These are phyloP conservation scores for Silurus asotus DNA, from an alignment of 2,113 vertebrate genomes.

Conservation along the genomic window DNA sequence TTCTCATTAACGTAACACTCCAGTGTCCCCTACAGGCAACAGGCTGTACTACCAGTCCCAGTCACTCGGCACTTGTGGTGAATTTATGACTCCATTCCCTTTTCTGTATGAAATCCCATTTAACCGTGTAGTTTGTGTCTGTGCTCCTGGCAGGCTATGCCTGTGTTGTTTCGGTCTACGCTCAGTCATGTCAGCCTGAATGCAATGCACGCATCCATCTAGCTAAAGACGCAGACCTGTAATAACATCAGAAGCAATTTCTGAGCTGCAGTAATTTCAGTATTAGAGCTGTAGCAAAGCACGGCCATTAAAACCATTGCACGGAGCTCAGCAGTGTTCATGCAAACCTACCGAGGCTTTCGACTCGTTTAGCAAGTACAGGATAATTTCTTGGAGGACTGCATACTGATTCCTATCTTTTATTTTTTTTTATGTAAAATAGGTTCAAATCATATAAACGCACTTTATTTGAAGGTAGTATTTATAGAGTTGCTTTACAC, in stretches of 20 bases:
- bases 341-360: not conserved
- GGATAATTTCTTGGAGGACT: not conserved
- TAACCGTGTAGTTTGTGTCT: slow-evolving; percentile 59
- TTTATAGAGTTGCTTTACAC: not conserved
- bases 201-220: slow-evolving; percentile 43
- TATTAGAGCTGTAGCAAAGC: slow-evolving; percentile 8
- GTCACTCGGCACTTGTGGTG: slow-evolving; percentile 61
- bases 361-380: not conserved
- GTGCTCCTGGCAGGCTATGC: slow-evolving; percentile 47
- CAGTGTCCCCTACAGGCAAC: slow-evolving; percentile 75
- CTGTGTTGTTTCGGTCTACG: slow-evolving; percentile 54
- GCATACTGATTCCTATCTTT: not conserved
- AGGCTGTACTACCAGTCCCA: slow-evolving; percentile 46
- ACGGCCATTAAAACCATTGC: slow-evolving; percentile 2
- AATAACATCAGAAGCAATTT: slow-evolving; percentile 29
- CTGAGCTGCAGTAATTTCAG: slow-evolving; percentile 24
- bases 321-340: not conserved
- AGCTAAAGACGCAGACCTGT: slow-evolving; percentile 27
- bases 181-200: slow-evolving; percentile 50
- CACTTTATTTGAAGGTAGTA: not conserved
- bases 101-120: slow-evolving; percentile 64
- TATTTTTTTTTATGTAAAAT: not conserved
- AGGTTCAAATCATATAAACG: too few relatives aligned
- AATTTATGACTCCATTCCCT: slow-evolving; percentile 58
- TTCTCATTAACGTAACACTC: slow-evolving; percentile 65